Evolutionary conservation across 2,888 invertebrate genomes (phyloP).

Genomic region (Drosophila greeni): DNA sequence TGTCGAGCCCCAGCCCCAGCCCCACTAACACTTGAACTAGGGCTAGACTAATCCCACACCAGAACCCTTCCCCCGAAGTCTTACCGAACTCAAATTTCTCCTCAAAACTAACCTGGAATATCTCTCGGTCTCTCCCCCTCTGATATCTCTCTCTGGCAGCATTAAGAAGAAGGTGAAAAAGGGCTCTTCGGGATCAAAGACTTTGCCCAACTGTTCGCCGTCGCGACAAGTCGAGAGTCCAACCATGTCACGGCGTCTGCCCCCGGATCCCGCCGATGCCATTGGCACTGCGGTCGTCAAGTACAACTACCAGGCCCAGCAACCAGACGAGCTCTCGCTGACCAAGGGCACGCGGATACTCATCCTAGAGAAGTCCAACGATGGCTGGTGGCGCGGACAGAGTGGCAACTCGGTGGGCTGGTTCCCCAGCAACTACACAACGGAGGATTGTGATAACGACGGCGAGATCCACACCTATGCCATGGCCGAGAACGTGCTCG

Average conservation of each 20-base stretch:
- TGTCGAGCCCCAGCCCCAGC: constrained; percentile 38
- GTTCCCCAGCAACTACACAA: constrained; percentile 99
- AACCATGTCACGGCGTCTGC: constrained; percentile 85
- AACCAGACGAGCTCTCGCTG: constrained; percentile 96
- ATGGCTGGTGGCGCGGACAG: constrained; percentile 99
- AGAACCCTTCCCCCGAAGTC: neutral
- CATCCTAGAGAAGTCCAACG: constrained; percentile 98
- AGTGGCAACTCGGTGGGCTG: constrained; percentile 83
- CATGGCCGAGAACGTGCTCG: constrained; percentile 96
- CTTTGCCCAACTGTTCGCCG: constrained; percentile 90
- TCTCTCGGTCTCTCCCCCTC: constrained; percentile 1
- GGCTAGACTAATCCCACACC: constrained; percentile 22
- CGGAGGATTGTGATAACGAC: constrained; percentile 91
- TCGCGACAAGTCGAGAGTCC: constrained; percentile 89
- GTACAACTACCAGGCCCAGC: constrained; percentile 96
- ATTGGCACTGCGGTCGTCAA: constrained; percentile 95
- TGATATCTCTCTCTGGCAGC: constrained; percentile 78
- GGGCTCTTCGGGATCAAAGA: constrained; percentile 90
- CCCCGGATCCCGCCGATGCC: constrained; percentile 91
- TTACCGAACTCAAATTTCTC: neutral
- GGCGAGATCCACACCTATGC: constrained; percentile 94
- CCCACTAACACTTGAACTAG: constrained; percentile 28
- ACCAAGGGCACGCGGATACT: constrained; percentile 96
- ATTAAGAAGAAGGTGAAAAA: constrained; percentile 93
- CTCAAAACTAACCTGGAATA: neutral